Percentiles rank a stretch among this genome's conserved stretches.
Evolutionary conservation across 2,113 vertebrate species (phyloP).

Genomic region (Scomber colias): DNA sequence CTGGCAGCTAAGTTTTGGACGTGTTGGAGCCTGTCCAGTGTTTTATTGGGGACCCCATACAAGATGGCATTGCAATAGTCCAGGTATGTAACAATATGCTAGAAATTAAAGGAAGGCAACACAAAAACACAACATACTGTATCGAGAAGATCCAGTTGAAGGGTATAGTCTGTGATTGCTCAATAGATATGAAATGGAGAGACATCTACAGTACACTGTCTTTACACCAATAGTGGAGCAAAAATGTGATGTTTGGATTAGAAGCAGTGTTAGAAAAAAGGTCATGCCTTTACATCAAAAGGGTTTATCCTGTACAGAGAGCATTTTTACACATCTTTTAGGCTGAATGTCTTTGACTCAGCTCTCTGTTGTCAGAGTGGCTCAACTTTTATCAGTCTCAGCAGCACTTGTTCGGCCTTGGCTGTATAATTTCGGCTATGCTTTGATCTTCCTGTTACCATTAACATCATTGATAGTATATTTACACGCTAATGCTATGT

Average conservation of each 20-base stretch:
- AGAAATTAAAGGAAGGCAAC: conserved; percentile 25
- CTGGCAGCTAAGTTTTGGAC: too few species aligned
- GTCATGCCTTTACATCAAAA: too few species aligned
- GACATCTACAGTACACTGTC: background rate
- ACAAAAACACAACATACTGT: background rate
- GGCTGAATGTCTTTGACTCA: background rate
- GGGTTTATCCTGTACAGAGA: background rate
- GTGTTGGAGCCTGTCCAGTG: too few species aligned
- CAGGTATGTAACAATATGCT: conserved; percentile 29
- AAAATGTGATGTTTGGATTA: too few species aligned
- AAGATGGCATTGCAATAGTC: too few species aligned
- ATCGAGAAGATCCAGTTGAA: background rate
- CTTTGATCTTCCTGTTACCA: too few species aligned
- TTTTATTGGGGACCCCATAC: too few species aligned
- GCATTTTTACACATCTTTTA: background rate
- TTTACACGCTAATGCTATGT: too few species aligned
- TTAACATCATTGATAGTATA: too few species aligned
- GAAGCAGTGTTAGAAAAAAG: too few species aligned
- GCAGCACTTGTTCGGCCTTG: too few species aligned
- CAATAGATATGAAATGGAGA: background rate
- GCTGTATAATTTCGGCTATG: too few species aligned
- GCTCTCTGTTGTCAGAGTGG: background rate
- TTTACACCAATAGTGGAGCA: background rate
- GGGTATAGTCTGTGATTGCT: background rate
- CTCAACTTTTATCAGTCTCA: background rate